These are phyloP conservation scores for Lophochroa leadbeateri DNA, from an alignment of 2,113 vertebrate genomes.

Conservation along the genomic window DNA sequence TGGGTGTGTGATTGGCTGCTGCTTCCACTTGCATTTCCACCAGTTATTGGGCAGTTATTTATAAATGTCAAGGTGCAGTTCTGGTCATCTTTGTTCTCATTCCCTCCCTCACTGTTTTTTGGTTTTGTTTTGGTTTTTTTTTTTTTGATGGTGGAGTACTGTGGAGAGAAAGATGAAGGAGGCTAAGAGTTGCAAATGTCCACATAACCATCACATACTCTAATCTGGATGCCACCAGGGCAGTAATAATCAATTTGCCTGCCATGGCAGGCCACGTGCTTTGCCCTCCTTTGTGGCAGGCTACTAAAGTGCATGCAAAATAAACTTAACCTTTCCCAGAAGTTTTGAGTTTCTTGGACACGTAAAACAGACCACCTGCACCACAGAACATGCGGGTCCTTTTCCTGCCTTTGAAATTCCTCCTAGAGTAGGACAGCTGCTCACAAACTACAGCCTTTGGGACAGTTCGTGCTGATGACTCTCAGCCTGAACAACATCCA, in stretches of 20 bases:
- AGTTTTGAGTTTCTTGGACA: neutral
- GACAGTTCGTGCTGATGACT: neutral
- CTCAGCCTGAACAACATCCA: neutral
- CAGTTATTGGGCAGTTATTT: neutral
- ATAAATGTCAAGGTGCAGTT: neutral
- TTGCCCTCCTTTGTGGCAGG: neutral
- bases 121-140: neutral
- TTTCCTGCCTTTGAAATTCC: neutral
- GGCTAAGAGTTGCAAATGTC: neutral
- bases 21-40: neutral
- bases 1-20: neutral
- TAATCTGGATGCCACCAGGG: neutral
- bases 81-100: neutral
- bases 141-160: neutral
- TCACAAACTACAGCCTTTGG: fast-evolving
- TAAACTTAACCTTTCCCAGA: neutral
- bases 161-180: neutral
- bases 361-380: neutral
- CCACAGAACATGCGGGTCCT: neutral
- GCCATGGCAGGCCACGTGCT: neutral
- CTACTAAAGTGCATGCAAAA: neutral
- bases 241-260: neutral
- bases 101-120: neutral
- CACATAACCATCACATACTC: neutral
- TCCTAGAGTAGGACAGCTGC: neutral